Percentiles rank a stretch among this genome's conserved stretches.
phyloP scores from a whole-genome alignment of 2,888 invertebrate genomes.

The Didymodactylos carnosus region DNA sequence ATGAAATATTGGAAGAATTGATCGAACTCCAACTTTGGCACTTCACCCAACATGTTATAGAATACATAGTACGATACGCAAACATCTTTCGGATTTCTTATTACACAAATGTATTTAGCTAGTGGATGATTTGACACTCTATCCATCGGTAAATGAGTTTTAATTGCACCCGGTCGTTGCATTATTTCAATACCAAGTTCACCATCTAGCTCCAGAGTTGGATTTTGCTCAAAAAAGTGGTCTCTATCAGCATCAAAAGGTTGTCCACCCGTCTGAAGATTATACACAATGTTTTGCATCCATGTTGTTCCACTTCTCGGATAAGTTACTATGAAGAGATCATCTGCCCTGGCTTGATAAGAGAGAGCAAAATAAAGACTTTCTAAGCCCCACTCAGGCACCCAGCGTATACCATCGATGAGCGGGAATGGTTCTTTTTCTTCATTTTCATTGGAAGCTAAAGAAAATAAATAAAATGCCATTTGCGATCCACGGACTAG shows the following conservation, averaged over 20 bases:
- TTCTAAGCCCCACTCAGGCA: not conserved
- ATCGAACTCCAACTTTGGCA: not conserved
- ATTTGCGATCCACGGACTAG: too few relatives aligned
- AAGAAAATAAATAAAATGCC: not conserved
- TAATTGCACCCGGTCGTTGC: not conserved
- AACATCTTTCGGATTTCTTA: slow-evolving; percentile 9
- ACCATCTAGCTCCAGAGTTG: not conserved
- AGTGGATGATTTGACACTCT: not conserved
- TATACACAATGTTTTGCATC: slow-evolving; percentile 5
- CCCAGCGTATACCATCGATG: not conserved
- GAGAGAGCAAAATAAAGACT: not conserved
- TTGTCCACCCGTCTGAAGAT: not conserved
- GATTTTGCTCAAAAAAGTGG: not conserved
- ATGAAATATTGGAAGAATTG: not conserved
- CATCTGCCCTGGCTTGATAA: not conserved
- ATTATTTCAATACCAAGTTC: not conserved
- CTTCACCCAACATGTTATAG: not conserved
- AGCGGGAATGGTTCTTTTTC: not conserved
- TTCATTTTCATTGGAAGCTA: not conserved
- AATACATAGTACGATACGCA: not conserved
- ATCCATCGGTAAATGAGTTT: slow-evolving; percentile 1
- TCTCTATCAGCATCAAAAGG: not conserved
- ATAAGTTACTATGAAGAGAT: not conserved
- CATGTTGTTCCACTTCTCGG: slow-evolving; percentile 8
- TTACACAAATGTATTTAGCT: slow-evolving; percentile 5